Conservation (phyloP, 1,140 invertebrate species). For the Zaprionus lachaisei region DNA sequence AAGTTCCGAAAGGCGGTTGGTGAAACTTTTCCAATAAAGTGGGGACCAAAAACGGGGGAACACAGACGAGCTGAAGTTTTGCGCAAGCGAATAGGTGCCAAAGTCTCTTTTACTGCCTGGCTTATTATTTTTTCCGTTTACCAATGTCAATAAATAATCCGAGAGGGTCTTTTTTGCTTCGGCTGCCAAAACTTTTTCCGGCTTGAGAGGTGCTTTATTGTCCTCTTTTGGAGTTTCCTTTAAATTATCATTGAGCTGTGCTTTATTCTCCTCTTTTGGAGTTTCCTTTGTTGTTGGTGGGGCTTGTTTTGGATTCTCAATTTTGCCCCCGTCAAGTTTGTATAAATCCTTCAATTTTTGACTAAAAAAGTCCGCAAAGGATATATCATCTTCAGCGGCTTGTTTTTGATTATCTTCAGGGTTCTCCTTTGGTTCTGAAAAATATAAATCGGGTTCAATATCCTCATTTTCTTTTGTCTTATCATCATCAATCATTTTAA, state of each 20-base stretch:
- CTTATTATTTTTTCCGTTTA: constrained; percentile 8
- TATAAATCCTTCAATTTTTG: background rate
- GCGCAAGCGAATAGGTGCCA: constrained; percentile 1
- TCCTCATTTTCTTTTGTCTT: background rate
- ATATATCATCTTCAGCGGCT: background rate
- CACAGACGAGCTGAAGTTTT: background rate
- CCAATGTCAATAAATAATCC: constrained; percentile 11
- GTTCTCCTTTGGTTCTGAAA: background rate
- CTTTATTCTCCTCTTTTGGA: background rate
- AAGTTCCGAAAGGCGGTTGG: background rate
- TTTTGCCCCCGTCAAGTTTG: background rate
- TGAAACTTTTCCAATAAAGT: background rate
- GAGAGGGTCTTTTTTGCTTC: background rate
- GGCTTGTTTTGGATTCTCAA: background rate
- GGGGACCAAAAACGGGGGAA: background rate
- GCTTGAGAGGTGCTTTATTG: background rate
- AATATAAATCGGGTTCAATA: background rate
- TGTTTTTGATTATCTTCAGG: too few species aligned
- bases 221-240: background rate
- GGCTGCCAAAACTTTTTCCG: background rate
- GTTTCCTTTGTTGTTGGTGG: background rate
- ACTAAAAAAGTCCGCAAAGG: background rate
- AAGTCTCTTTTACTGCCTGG: constrained; percentile 13
- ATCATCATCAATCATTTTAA: too few species aligned
- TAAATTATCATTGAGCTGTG: background rate